Percentiles rank a stretch among this genome's conserved stretches.
Conservation (phyloP, 2,888 invertebrate genomes). For the Slavum lentiscoides region DNA sequence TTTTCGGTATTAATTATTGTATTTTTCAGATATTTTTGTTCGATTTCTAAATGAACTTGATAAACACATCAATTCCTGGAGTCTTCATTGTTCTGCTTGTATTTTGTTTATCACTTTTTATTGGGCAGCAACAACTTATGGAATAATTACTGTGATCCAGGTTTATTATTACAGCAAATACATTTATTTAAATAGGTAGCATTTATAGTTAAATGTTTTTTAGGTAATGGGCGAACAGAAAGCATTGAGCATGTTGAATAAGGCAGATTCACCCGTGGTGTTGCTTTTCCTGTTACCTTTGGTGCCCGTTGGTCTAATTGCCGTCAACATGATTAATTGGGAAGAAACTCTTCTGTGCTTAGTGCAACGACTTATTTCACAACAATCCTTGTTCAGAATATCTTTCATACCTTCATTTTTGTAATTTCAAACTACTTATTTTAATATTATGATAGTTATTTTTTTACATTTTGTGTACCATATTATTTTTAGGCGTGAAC, state of each 20-base stretch:
- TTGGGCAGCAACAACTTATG: slow-evolving; percentile 97
- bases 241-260: slow-evolving; percentile 90
- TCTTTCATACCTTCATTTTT: slow-evolving; percentile 68
- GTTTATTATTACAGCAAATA: slow-evolving; percentile 60
- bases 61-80: slow-evolving; percentile 68
- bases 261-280: slow-evolving; percentile 91
- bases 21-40: slow-evolving; percentile 28
- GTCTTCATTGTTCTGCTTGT: slow-evolving; percentile 89
- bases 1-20: too few relatives aligned
- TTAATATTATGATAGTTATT: slow-evolving; percentile 56
- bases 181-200: background rate
- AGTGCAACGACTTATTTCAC: slow-evolving; percentile 71
- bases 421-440: slow-evolving; percentile 60
- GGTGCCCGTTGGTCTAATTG: slow-evolving; percentile 88
- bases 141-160: slow-evolving; percentile 94
- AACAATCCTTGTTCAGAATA: slow-evolving; percentile 72
- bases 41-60: slow-evolving; percentile 69
- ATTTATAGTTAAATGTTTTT: slow-evolving; percentile 52
- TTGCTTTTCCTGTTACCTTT: slow-evolving; percentile 88
- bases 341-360: slow-evolving; percentile 84
- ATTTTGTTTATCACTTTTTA: slow-evolving; percentile 87
- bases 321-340: slow-evolving; percentile 95
- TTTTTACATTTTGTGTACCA: slow-evolving; percentile 39
- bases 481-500: background rate
- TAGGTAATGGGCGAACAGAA: slow-evolving; percentile 94